Conservation (phyloP, 2,113 vertebrate species). For the Ochotona princeps region DNA sequence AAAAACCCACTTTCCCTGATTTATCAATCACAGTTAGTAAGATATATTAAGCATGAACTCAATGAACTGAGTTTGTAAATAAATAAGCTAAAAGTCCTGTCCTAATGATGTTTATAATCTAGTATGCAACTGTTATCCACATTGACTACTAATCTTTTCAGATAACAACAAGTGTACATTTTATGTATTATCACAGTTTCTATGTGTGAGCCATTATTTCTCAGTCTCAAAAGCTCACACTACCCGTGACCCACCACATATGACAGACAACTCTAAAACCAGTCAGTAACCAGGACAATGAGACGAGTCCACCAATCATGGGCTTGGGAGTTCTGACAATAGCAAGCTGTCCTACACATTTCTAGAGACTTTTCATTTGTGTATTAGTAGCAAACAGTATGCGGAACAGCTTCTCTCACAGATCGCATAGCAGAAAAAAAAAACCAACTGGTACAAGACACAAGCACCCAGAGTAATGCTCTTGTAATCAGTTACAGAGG, state of each 20-base stretch:
- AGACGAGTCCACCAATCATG: background rate
- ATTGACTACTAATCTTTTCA: background rate
- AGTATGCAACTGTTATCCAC: background rate
- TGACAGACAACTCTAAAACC: background rate
- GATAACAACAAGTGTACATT: background rate
- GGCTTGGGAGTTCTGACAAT: background rate
- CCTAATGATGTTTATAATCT: background rate
- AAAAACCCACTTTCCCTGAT: background rate
- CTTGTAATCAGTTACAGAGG: background rate
- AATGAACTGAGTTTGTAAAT: background rate
- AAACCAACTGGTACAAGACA: fast-evolving
- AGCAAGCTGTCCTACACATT: background rate
- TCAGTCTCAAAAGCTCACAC: background rate
- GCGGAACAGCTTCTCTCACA: background rate
- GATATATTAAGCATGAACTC: background rate
- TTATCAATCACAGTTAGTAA: background rate
- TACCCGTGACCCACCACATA: background rate
- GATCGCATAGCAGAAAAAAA: background rate
- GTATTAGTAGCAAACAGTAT: background rate
- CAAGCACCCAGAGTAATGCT: background rate
- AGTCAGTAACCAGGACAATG: background rate
- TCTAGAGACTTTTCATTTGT: background rate
- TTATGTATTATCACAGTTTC: background rate
- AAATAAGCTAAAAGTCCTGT: background rate
- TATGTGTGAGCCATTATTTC: background rate